A percentile compares a stretch with the other conserved stretches of the same genome.
These are phyloP conservation scores for Xiphias gladius DNA, from an alignment of 2,113 vertebrate species.

Conservation along the genomic window DNA sequence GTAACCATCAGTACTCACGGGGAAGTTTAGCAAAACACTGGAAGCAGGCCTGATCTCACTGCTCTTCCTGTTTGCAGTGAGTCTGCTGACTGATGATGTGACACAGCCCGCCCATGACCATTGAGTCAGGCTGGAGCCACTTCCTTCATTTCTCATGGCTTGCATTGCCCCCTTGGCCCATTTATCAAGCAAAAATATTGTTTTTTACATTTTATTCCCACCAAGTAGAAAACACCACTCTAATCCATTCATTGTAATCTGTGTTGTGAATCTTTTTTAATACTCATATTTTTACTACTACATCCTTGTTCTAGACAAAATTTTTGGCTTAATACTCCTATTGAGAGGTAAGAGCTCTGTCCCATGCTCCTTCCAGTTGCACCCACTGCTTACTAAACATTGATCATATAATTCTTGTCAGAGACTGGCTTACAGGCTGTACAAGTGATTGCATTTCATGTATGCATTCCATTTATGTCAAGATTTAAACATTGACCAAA, in stretches of 20 bases:
- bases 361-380: neutral
- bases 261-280: neutral
- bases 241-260: neutral
- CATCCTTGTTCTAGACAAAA: neutral
- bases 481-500: constrained; percentile 7
- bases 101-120: constrained; percentile 28
- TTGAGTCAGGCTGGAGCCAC: constrained; percentile 48
- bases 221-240: neutral
- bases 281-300: neutral
- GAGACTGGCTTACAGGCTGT: neutral
- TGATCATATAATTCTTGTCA: neutral
- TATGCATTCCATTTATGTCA: neutral
- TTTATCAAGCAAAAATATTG: constrained; percentile 14
- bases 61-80: constrained; percentile 71
- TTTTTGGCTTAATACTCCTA: neutral
- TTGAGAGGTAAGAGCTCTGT: neutral
- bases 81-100: constrained; percentile 69
- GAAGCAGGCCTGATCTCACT: constrained; percentile 56
- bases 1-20: constrained; percentile 57
- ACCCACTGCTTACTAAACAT: neutral
- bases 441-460: neutral
- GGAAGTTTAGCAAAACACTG: constrained; percentile 67
- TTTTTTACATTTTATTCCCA: constrained; percentile 21
- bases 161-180: neutral
- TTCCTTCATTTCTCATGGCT: constrained; percentile 58